A percentile compares a stretch with the other conserved stretches of the same genome.
Evolutionary conservation across 1,140 invertebrate genomes (phyloP).

Genomic region (Cardiocondyla obscurior): DNA sequence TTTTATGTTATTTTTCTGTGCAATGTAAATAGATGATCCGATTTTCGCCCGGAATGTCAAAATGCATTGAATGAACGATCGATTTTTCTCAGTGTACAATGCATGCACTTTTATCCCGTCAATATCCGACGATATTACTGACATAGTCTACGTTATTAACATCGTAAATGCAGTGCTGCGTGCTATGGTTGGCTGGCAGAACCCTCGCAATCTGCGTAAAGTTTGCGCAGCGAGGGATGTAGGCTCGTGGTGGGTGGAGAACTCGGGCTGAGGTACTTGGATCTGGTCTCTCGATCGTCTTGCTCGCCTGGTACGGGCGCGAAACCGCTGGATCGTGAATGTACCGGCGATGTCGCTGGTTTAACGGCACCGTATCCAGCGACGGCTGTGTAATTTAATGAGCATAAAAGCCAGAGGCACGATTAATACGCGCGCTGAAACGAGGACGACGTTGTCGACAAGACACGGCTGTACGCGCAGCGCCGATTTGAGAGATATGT

Average conservation of each 20-base stretch:
- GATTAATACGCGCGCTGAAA: constrained; percentile 61
- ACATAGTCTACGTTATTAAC: constrained; percentile 46
- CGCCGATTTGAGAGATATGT: constrained; percentile 5
- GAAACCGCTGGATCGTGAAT: constrained; percentile 64
- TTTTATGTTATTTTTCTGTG: not conserved
- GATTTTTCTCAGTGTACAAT: not conserved
- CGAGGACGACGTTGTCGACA: constrained; percentile 41
- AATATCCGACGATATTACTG: constrained; percentile 42
- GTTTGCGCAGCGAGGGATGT: constrained; percentile 59
- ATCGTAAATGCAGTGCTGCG: constrained; percentile 31
- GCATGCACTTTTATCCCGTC: constrained; percentile 17
- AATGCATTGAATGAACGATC: not conserved
- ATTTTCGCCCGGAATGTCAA: not conserved
- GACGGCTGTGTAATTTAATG: constrained; percentile 71
- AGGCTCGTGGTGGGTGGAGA: constrained; percentile 54
- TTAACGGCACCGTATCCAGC: constrained; percentile 63
- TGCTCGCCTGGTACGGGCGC: constrained; percentile 54
- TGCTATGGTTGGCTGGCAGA: constrained; percentile 30
- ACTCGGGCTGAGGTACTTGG: constrained; percentile 32
- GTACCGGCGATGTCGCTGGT: constrained; percentile 66
- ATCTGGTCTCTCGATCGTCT: constrained; percentile 73
- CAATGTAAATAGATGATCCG: not conserved
- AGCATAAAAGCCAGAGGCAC: constrained; percentile 69
- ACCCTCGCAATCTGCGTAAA: constrained; percentile 61
- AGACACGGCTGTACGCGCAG: not conserved